phyloP scores from a whole-genome alignment of 2,888 invertebrate species.

The Cabera pusaria region DNA sequence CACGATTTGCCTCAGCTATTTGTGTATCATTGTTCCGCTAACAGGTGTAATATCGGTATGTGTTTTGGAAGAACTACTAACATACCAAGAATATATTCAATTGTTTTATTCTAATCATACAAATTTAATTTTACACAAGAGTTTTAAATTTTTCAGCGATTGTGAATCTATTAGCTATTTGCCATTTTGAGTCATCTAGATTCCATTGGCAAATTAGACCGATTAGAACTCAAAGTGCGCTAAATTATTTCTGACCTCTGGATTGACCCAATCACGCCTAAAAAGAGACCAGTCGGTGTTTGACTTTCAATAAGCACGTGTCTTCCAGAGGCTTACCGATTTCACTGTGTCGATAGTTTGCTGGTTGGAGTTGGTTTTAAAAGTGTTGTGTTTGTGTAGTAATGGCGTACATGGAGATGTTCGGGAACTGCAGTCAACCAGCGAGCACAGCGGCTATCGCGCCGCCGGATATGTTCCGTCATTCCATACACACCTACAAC shows the following conservation, averaged over 20 bases:
- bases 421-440: constrained; percentile 93
- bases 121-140: too few species aligned
- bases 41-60: constrained; percentile 29
- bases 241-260: too few species aligned
- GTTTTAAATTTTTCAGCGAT: too few species aligned
- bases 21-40: constrained; percentile 42
- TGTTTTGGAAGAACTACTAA: constrained; percentile 3
- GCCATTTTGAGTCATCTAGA: neutral
- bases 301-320: too few species aligned
- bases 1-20: constrained; percentile 42
- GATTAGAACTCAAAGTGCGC: too few species aligned
- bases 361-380: too few species aligned
- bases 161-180: too few species aligned
- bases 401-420: constrained; percentile 98
- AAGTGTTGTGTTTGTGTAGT: constrained; percentile 78
- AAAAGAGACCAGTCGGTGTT: too few species aligned
- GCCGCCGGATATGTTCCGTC: constrained; percentile 90
- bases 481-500: constrained; percentile 93
- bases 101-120: too few species aligned
- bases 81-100: too few species aligned
- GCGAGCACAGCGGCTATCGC: constrained; percentile 84
- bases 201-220: neutral
- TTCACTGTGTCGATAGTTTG: too few species aligned
- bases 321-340: constrained; percentile 1
- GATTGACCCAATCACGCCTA: too few species aligned